Evolutionary conservation across 2,888 invertebrate genomes (phyloP), one percentile per base, ranked within the genome.

Genomic region (Chaitophorus viminalis): DNA sequence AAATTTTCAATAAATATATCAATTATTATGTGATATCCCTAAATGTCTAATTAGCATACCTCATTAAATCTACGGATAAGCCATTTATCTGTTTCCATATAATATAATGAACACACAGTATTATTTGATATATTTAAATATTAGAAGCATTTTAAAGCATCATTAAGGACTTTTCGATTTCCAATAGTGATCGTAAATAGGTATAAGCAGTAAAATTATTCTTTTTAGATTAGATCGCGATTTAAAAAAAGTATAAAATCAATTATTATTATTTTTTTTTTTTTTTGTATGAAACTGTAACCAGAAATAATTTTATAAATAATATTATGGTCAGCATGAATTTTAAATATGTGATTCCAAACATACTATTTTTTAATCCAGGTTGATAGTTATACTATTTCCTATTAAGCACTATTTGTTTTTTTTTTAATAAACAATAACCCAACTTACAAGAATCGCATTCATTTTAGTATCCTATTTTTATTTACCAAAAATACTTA

Each of bases 321-420:
- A 52, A 70, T 46, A 46, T 46, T 52, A 3, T 52, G 21, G 25
- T 21, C 31, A 14, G 0, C 25, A 14, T 8, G 17, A 81, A 31
- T 82, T 1, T 52, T 52, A 82, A 46, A 81, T 70, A 81, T 82
- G n/a, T n/a, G n/a, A n/a, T 46, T 52, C 25, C 8, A 46, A 68
- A 29, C 17, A 31, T 29, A 39, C 3, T 60, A 0, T 60, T 60
- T 60, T 52, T n/a, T n/a, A n/a, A n/a, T n/a, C n/a, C n/a, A n/a
- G n/a, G n/a, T n/a, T n/a, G n/a, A 25, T 1, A 21, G 52, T 52
- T 31, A 31, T 25, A 17, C 25, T 3, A 11, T 46, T 46, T 14
- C 14, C 14, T 46, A 46, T 46, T 46, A 14, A 54, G 29, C 1
- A 21, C 5, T 3, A 60, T 39, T 46, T 31, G 21, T 68, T 29